A percentile compares a stretch with the other conserved stretches of the same genome.
These are phyloP conservation scores for Piliocolobus tephrosceles DNA, from an alignment of 2,113 vertebrate genomes.

Conservation along the genomic window DNA sequence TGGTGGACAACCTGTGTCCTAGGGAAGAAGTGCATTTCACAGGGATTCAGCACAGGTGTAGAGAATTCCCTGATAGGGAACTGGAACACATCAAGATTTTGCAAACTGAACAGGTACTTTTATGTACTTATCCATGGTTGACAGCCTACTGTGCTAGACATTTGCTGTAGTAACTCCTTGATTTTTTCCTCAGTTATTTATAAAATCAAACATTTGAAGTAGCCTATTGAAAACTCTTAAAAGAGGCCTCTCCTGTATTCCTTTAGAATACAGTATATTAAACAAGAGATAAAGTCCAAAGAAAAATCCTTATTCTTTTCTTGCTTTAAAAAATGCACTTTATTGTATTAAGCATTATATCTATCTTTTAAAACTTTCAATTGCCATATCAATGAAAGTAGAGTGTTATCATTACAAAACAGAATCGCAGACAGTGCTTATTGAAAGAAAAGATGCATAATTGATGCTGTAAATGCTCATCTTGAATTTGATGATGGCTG, in stretches of 20 bases:
- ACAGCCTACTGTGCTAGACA: neutral
- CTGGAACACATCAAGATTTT: neutral
- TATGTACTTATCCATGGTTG: neutral
- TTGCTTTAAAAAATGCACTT: neutral
- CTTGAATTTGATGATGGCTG: neutral
- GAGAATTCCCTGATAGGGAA: neutral
- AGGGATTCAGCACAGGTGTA: neutral
- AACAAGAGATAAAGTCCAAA: neutral
- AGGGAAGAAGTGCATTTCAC: neutral
- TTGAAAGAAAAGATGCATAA: neutral
- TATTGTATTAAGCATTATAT: neutral
- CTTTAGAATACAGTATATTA: neutral
- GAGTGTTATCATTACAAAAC: neutral
- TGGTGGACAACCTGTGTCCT: too few relatives aligned
- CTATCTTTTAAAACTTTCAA: neutral
- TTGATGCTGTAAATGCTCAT: neutral
- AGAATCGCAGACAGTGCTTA: neutral
- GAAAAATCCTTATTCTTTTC: neutral
- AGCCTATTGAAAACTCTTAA: neutral
- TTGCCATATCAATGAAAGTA: neutral
- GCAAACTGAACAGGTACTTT: neutral
- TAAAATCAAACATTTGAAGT: slow-evolving; percentile 24
- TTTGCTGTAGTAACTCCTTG: neutral
- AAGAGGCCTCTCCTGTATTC: neutral
- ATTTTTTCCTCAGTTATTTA: neutral